Percentiles rank a stretch among this genome's conserved stretches.
These are phyloP conservation scores for Steinernema feltiae DNA, from an alignment of 1,140 invertebrate genomes.

Conservation along the genomic window DNA sequence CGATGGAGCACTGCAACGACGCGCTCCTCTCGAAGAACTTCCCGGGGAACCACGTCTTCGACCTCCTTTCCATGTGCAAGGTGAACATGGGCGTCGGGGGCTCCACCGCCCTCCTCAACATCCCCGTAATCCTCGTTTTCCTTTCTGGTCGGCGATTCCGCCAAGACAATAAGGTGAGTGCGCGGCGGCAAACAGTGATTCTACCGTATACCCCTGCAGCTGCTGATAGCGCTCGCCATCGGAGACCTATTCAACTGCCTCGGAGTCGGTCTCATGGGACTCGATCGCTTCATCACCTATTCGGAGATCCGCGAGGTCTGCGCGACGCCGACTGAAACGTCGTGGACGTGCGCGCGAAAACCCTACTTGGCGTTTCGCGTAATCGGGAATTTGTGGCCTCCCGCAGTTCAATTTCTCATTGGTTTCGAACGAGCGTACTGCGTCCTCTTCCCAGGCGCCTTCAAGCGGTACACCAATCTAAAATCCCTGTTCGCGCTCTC, in stretches of 20 bases:
- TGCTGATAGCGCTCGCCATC: not conserved
- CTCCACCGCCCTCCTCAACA: not conserved
- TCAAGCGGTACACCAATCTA: not conserved
- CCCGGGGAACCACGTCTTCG: not conserved
- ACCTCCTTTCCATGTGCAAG: not conserved
- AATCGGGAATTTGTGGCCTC: not conserved
- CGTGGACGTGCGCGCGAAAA: not conserved
- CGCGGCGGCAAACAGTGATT: not conserved
- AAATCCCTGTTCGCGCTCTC: not conserved
- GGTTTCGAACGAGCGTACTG: not conserved
- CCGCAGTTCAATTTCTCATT: not conserved
- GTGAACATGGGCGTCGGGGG: not conserved
- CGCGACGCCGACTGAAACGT: not conserved
- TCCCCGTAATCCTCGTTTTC: not conserved
- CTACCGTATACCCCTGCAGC: not conserved
- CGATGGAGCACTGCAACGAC: conserved; percentile 1
- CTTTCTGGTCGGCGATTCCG: not conserved
- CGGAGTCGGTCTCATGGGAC: not conserved
- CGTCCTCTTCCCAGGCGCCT: not conserved
- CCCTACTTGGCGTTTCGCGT: not conserved
- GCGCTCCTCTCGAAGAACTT: not conserved
- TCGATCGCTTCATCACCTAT: not conserved
- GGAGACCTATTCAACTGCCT: not conserved
- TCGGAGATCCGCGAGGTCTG: not conserved
- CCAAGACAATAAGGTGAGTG: not conserved